Conservation (phyloP, 2,797 vertebrate genomes). For the Fringilla coelebs region DNA sequence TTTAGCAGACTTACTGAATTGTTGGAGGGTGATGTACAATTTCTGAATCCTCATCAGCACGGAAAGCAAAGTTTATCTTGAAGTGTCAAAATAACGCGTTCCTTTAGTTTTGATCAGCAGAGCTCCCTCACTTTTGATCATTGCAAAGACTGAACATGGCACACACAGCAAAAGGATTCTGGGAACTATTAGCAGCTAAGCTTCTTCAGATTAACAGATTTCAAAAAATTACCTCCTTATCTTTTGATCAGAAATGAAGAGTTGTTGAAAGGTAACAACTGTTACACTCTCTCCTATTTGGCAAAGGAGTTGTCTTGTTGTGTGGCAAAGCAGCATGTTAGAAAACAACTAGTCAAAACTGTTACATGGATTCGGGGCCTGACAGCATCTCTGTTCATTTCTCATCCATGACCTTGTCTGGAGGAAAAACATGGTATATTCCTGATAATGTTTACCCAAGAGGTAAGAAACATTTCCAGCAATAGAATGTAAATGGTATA, state of each 20-base stretch:
- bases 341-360: slow-evolving; percentile 62
- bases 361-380: slow-evolving; percentile 27
- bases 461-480: slow-evolving; percentile 41
- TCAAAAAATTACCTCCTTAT: slow-evolving; percentile 69
- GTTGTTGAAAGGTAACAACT: slow-evolving; percentile 69
- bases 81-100: slow-evolving; percentile 63
- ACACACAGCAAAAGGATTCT: slow-evolving; percentile 32
- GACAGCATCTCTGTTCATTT: slow-evolving; percentile 45
- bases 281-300: slow-evolving; percentile 62
- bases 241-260: slow-evolving; percentile 70
- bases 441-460: slow-evolving; percentile 4
- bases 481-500: neutral
- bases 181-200: slow-evolving; percentile 69
- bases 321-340: slow-evolving; percentile 61
- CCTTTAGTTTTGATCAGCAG: slow-evolving; percentile 68
- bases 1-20: neutral
- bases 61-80: slow-evolving; percentile 55
- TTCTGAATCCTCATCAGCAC: slow-evolving; percentile 62
- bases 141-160: slow-evolving; percentile 40
- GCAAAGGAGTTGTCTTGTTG: slow-evolving; percentile 67
- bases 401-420: slow-evolving; percentile 31
- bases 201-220: slow-evolving; percentile 68
- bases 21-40: neutral
- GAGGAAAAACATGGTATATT: slow-evolving; percentile 7
- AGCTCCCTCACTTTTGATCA: slow-evolving; percentile 69